These are phyloP conservation scores for Chrysomallon squamiferum DNA, from an alignment of 1,140 invertebrate genomes.

Conservation along the genomic window DNA sequence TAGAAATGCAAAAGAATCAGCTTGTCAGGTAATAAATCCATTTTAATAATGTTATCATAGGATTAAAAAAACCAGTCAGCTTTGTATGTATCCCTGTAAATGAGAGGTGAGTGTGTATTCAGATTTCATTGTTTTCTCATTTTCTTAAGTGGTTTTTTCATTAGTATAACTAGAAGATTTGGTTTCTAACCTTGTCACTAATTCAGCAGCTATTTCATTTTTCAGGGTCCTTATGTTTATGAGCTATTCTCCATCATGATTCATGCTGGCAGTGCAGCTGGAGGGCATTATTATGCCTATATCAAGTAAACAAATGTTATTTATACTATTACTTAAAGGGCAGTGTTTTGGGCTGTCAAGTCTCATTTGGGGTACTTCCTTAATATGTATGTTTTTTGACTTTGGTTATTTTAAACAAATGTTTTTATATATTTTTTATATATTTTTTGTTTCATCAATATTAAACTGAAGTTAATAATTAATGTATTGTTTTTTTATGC, in stretches of 20 bases:
- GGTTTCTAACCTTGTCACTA: too few species aligned
- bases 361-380: neutral
- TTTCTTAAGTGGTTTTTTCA: too few species aligned
- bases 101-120: too few species aligned
- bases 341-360: too few species aligned
- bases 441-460: slow-evolving; percentile 3
- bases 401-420: neutral
- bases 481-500: too few species aligned
- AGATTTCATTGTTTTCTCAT: too few species aligned
- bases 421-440: neutral
- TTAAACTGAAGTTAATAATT: too few species aligned
- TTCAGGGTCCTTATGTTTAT: slow-evolving; percentile 79
- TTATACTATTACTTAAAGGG: too few species aligned
- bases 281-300: slow-evolving; percentile 93
- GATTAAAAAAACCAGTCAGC: too few species aligned
- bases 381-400: neutral
- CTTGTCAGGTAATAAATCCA: slow-evolving; percentile 31
- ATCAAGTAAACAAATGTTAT: slow-evolving; percentile 84
- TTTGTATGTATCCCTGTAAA: too few species aligned
- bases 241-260: slow-evolving; percentile 94
- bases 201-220: slow-evolving; percentile 10
- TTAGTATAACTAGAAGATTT: too few species aligned
- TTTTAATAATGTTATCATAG: neutral
- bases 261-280: slow-evolving; percentile 88
- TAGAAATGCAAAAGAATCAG: slow-evolving; percentile 41